Conservation (phyloP, 1,140 invertebrate species). For the Caerostris extrusa region DNA sequence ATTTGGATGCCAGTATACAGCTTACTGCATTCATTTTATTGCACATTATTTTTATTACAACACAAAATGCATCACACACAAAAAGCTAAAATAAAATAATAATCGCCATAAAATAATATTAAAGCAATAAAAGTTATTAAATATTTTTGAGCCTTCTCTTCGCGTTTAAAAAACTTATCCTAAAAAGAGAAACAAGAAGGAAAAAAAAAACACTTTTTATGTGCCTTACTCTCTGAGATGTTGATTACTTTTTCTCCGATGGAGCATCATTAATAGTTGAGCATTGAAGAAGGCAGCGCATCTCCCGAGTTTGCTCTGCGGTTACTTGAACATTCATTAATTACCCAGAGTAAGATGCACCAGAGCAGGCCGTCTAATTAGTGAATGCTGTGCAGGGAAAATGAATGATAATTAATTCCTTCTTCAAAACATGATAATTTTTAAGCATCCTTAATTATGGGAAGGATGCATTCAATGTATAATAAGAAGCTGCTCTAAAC, state of each 20-base stretch:
- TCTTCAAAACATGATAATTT: not conserved
- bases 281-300: not conserved
- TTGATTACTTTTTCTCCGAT: not conserved
- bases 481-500: not conserved
- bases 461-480: not conserved
- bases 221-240: not conserved
- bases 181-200: too few relatives aligned
- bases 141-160: too few relatives aligned
- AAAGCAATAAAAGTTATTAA: too few relatives aligned
- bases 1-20: too few relatives aligned
- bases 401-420: not conserved
- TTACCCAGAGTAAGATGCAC: not conserved
- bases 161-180: too few relatives aligned
- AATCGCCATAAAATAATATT: too few relatives aligned
- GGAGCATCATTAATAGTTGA: not conserved
- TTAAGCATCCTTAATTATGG: not conserved
- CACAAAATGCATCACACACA: too few relatives aligned
- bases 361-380: not conserved
- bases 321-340: conserved; percentile 16
- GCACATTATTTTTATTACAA: too few relatives aligned
- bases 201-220: not conserved
- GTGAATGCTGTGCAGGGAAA: not conserved
- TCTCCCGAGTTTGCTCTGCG: not conserved
- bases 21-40: too few relatives aligned
- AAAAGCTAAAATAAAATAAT: too few relatives aligned